Percentiles rank a stretch among this genome's conserved stretches.
Conservation (phyloP, 1,140 invertebrate genomes). For the Ceratitis capitata region DNA sequence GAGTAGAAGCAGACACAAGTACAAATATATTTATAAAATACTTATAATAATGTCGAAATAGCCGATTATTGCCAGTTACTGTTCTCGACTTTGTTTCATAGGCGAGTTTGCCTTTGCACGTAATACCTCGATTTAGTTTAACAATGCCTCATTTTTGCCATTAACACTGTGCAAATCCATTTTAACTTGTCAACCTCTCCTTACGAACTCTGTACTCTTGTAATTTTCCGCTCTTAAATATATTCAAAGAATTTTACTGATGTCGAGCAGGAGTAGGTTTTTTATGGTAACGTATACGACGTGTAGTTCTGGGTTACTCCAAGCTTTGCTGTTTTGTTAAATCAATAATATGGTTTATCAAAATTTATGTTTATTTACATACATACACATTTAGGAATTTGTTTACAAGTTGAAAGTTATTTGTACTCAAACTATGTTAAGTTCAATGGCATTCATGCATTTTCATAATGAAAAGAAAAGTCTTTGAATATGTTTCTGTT, state of each 20-base stretch:
- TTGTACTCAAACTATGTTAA: not conserved
- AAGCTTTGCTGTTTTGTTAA: not conserved
- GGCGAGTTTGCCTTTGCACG: not conserved
- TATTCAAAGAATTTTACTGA: not conserved
- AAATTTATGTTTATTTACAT: not conserved
- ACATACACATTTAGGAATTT: too few relatives aligned
- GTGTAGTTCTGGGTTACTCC: constrained; percentile 4
- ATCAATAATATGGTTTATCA: not conserved
- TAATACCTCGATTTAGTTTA: not conserved
- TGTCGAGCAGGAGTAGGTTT: not conserved
- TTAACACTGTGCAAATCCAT: not conserved
- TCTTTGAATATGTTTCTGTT: too few relatives aligned
- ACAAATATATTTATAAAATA: not conserved
- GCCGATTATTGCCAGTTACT: not conserved
- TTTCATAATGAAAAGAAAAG: too few relatives aligned
- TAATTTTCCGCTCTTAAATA: not conserved
- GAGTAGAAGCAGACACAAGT: not conserved
- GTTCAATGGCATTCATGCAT: not conserved
- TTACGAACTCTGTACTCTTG: too few relatives aligned
- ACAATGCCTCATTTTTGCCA: not conserved
- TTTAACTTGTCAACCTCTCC: not conserved
- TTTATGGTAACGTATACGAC: not conserved
- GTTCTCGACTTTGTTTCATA: not conserved
- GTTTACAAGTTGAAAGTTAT: not conserved
- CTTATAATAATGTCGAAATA: not conserved